Percentiles rank a stretch among this genome's conserved stretches.
Conservation (phyloP, 2,113 vertebrate genomes). For the Gadus chalcogrammus region DNA sequence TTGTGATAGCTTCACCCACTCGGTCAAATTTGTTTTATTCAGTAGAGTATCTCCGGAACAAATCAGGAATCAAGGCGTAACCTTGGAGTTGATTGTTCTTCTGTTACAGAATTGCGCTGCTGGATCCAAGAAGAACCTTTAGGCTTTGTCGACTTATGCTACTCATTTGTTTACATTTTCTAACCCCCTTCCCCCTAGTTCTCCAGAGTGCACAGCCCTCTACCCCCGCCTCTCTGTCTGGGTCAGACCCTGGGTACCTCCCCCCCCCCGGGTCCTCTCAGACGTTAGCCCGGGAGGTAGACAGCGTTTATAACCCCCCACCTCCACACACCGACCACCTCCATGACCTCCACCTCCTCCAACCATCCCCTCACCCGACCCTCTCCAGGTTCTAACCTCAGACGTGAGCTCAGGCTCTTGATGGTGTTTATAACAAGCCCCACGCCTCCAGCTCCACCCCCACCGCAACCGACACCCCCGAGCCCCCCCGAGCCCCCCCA, state of each 20-base stretch:
- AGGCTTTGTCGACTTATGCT: neutral
- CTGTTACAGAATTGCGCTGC: too few species aligned
- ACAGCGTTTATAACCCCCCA: neutral
- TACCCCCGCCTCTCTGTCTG: too few species aligned
- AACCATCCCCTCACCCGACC: neutral
- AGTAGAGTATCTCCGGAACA: too few species aligned
- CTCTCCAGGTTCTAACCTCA: conserved; percentile 12
- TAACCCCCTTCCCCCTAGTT: neutral
- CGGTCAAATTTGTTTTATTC: too few species aligned
- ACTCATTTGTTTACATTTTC: too few species aligned
- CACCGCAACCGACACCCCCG: neutral
- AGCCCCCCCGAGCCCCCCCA: too few species aligned
- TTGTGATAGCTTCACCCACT: too few species aligned
- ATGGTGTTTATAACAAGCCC: conserved; percentile 42
- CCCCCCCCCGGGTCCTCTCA: neutral
- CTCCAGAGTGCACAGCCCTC: neutral
- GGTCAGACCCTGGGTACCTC: too few species aligned
- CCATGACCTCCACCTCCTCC: conserved; percentile 9
- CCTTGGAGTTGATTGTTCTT: too few species aligned
- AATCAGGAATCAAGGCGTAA: too few species aligned
- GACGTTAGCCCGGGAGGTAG: neutral
- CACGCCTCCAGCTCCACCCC: neutral
- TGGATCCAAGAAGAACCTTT: too few species aligned
- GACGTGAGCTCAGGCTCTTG: conserved; percentile 59
- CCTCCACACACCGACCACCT: neutral